Conservation (phyloP, 2,113 vertebrate species). For the Coracopsis vasa region DNA sequence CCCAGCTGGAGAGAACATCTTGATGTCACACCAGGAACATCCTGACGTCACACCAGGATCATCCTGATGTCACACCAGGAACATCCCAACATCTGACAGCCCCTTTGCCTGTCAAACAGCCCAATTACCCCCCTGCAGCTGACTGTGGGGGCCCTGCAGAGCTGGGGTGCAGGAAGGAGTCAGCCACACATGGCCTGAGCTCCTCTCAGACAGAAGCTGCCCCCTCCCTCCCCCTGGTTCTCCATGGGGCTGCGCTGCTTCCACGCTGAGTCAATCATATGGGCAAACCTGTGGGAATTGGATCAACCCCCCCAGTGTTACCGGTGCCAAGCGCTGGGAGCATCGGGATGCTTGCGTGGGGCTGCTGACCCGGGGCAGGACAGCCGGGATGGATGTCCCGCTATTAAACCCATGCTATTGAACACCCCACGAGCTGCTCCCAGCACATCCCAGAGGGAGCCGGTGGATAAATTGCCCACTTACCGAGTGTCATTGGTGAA, state of each 20-base stretch:
- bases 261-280: background rate
- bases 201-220: background rate
- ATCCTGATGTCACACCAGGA: background rate
- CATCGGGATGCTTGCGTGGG: rapidly evolving
- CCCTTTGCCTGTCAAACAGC: background rate
- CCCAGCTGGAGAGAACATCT: background rate
- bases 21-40: background rate
- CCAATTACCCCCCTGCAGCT: background rate
- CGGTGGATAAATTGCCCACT: slow-evolving; percentile 37
- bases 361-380: rapidly evolving
- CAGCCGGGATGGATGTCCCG: background rate
- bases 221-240: rapidly evolving
- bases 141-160: background rate
- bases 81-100: background rate
- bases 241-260: background rate
- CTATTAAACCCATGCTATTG: background rate
- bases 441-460: background rate
- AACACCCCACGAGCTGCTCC: background rate
- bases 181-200: rapidly evolving
- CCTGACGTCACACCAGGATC: background rate
- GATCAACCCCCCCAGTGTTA: rapidly evolving
- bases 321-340: rapidly evolving
- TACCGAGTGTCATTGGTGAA: background rate
- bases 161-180: background rate
- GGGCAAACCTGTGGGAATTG: rapidly evolving